Percentiles rank a stretch among this genome's conserved stretches.
phyloP scores from a whole-genome alignment of 2,113 vertebrate species.

The Galbula dea region DNA sequence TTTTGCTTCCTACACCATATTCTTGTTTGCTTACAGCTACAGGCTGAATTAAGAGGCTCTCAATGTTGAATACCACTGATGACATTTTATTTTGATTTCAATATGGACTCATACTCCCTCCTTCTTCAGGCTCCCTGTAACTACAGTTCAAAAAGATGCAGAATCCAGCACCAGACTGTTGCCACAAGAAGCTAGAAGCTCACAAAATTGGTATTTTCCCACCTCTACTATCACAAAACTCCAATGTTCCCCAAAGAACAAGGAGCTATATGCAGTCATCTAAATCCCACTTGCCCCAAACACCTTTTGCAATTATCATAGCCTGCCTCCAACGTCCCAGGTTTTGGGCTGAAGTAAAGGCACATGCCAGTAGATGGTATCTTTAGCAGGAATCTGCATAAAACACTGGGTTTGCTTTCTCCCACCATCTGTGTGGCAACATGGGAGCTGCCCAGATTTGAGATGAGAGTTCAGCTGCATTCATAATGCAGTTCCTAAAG shows the following conservation, averaged over 20 bases:
- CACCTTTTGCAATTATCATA: background rate
- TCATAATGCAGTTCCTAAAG: conserved; percentile 1
- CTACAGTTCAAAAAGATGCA: background rate
- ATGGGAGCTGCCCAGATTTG: background rate
- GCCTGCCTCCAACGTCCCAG: background rate
- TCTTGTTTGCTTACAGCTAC: background rate
- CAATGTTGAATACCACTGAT: background rate
- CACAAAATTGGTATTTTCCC: background rate
- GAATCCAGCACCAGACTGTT: background rate
- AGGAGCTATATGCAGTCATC: background rate
- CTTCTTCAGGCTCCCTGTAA: background rate
- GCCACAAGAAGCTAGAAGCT: background rate
- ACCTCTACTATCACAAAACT: background rate
- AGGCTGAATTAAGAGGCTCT: background rate
- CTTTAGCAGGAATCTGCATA: background rate
- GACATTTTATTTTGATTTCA: background rate
- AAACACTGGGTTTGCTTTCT: background rate
- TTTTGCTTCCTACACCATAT: background rate
- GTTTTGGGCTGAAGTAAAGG: background rate
- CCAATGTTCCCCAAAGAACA: background rate
- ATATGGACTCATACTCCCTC: background rate
- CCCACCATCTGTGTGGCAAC: background rate
- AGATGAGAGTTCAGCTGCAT: conserved; percentile 24
- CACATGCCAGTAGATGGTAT: background rate
- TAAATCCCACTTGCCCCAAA: background rate